Percentiles rank a stretch among this genome's conserved stretches.
Conservation (phyloP, 1,140 invertebrate genomes). For the Sminthurides bifidus region DNA sequence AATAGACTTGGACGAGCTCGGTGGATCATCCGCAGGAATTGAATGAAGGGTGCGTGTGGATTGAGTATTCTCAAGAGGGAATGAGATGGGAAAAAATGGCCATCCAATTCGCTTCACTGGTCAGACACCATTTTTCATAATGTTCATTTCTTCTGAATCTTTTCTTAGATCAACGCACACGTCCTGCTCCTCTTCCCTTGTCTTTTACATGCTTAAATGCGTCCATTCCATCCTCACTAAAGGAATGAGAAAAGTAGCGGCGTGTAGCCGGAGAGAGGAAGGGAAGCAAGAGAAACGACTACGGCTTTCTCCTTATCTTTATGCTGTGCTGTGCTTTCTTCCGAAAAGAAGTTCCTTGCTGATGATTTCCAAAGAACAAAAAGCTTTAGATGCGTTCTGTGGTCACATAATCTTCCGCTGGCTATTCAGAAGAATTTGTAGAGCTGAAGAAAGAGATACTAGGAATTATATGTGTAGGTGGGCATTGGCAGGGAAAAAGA, state of each 20-base stretch:
- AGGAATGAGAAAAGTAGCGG: not conserved
- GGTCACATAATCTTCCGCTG: no score
- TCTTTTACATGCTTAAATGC: not conserved
- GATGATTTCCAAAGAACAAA: no score
- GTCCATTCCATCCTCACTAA: not conserved
- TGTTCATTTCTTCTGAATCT: slow-evolving; percentile 24
- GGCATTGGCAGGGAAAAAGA: no score
- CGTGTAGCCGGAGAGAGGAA: not conserved
- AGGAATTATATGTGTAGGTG: no score
- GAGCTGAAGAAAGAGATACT: no score
- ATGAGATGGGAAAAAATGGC: slow-evolving; percentile 30
- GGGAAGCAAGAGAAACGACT: not conserved
- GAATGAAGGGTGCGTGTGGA: slow-evolving; percentile 29
- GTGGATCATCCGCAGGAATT: slow-evolving; percentile 22
- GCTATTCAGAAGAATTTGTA: no score
- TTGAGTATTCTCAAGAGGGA: slow-evolving; percentile 26
- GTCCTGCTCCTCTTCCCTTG: slow-evolving; percentile 10
- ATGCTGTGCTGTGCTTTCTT: not conserved
- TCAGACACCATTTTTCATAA: slow-evolving; percentile 29
- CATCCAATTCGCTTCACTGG: slow-evolving; percentile 30
- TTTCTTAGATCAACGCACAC: no score
- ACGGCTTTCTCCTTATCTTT: not conserved
- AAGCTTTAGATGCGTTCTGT: no score
- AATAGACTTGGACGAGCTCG: no score
- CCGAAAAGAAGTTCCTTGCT: no score